Conservation (phyloP, 2,113 vertebrate species). For the Damaliscus lunatus region DNA sequence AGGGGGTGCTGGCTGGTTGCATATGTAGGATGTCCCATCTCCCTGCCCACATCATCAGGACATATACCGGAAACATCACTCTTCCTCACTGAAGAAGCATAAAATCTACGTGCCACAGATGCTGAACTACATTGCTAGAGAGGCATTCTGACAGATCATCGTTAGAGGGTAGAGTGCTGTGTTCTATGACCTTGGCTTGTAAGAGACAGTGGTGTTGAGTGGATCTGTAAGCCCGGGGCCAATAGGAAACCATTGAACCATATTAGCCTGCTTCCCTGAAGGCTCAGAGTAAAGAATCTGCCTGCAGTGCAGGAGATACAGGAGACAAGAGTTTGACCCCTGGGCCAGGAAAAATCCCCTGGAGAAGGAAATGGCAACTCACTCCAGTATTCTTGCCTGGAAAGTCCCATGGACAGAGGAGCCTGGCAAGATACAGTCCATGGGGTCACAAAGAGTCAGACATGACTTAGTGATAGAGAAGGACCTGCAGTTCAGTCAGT, state of each 20-base stretch:
- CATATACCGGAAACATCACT: neutral
- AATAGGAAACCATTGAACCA: neutral
- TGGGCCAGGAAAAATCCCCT: neutral
- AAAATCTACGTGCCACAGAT: neutral
- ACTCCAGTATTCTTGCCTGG: neutral
- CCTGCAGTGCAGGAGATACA: neutral
- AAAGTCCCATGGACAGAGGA: neutral
- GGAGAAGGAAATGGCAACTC: neutral
- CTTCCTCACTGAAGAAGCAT: neutral
- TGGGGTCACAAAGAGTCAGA: neutral
- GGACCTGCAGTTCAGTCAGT: neutral
- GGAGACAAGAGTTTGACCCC: neutral
- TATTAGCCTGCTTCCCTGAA: neutral
- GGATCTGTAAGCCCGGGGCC: neutral
- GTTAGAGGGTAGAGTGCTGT: neutral
- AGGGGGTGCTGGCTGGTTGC: slow-evolving; percentile 55
- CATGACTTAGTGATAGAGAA: neutral
- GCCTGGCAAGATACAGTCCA: neutral
- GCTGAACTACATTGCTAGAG: neutral
- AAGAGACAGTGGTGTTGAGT: neutral
- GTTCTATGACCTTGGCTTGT: neutral
- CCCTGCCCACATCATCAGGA: slow-evolving; percentile 36
- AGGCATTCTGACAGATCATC: neutral
- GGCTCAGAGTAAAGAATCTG: neutral
- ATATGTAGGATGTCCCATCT: slow-evolving; percentile 73